phyloP scores from a whole-genome alignment of 2,888 invertebrate genomes.

The Yponomeuta plumbellus region DNA sequence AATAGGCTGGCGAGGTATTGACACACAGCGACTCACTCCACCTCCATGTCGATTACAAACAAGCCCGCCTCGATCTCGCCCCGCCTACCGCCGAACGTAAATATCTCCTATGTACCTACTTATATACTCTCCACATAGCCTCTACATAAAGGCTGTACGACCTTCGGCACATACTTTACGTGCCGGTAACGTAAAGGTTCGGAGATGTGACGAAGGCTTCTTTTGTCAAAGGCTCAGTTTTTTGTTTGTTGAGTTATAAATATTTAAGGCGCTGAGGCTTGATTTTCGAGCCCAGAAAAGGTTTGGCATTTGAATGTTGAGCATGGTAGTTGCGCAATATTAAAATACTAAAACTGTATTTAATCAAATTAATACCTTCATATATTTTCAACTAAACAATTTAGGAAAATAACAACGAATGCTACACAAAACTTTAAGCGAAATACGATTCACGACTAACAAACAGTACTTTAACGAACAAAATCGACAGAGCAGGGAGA shows the following conservation, averaged over 20 bases:
- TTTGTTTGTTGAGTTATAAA: neutral
- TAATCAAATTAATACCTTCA: neutral
- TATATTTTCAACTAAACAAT: neutral
- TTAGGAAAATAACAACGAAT: neutral
- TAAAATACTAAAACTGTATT: neutral
- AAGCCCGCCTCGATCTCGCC: constrained; percentile 70
- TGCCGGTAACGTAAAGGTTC: constrained; percentile 6
- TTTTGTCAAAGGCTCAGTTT: neutral
- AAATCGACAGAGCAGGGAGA: constrained; percentile 61
- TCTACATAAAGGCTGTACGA: constrained; percentile 22
- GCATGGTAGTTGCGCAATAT: too few species aligned
- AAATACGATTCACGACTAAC: constrained; percentile 25
- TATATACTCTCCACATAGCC: constrained; percentile 49
- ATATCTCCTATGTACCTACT: constrained; percentile 64
- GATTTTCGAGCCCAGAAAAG: neutral
- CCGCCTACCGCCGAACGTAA: constrained; percentile 67
- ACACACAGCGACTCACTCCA: constrained; percentile 63
- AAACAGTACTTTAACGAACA: constrained; percentile 58
- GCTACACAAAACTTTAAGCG: constrained; percentile 6
- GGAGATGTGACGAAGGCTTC: neutral
- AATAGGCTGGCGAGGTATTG: constrained; percentile 33
- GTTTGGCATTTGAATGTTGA: too few species aligned
- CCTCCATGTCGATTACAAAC: constrained; percentile 72
- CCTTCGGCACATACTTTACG: constrained; percentile 24
- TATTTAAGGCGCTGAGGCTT: neutral